Evolutionary conservation across 2,797 vertebrate genomes (phyloP).

Genomic region (Loriculus beryllinus): DNA sequence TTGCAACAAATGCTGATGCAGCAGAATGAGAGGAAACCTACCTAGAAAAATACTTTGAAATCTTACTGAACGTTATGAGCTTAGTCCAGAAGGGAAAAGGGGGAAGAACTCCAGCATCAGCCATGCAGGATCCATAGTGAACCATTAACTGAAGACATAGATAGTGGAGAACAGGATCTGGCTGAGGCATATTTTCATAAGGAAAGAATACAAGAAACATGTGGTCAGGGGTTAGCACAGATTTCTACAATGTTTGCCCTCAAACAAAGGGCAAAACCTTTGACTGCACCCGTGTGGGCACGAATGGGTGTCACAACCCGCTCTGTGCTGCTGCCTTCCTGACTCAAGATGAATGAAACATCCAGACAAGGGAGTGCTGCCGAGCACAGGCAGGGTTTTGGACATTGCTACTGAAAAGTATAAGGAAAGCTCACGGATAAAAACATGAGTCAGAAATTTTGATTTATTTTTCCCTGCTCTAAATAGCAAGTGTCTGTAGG

Average conservation of each 20-base stretch:
- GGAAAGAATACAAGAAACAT: neutral
- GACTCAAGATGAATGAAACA: neutral
- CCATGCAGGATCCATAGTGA: neutral
- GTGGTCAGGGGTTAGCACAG: neutral
- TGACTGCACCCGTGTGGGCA: accelerated
- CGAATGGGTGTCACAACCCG: neutral
- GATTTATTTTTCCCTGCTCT: neutral
- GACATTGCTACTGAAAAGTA: neutral
- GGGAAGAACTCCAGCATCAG: neutral
- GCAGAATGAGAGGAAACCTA: neutral
- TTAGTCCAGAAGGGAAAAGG: neutral
- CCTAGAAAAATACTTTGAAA: neutral
- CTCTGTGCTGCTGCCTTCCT: neutral
- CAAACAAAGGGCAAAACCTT: neutral
- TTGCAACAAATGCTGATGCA: neutral
- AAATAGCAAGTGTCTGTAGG: accelerated
- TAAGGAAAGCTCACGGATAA: neutral
- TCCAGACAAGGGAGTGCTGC: neutral
- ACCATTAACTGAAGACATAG: neutral
- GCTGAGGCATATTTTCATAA: neutral
- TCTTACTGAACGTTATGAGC: neutral
- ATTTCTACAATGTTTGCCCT: neutral
- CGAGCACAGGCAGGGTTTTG: neutral
- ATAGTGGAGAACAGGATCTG: neutral
- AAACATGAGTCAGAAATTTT: neutral